Conservation (phyloP, 1,140 invertebrate genomes). For the Lordiphosa collinella region DNA sequence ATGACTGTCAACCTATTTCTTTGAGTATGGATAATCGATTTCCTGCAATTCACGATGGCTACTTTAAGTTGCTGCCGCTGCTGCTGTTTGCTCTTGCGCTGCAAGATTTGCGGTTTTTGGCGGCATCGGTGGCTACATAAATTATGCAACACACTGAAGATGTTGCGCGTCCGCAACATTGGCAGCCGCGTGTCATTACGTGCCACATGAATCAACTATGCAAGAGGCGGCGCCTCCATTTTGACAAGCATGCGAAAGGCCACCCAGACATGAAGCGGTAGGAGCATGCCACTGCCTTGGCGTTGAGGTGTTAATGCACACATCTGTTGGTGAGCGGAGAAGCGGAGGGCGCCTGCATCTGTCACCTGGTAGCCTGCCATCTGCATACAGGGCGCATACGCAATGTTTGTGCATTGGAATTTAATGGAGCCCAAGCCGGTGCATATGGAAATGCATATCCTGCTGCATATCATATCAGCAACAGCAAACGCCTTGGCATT, state of each 20-base stretch:
- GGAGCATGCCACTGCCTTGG: slow-evolving; percentile 21
- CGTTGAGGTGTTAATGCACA: slow-evolving; percentile 58
- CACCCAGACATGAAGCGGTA: slow-evolving; percentile 31
- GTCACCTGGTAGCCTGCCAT: slow-evolving; percentile 34
- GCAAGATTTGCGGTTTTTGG: slow-evolving; percentile 67
- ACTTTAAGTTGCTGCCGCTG: slow-evolving; percentile 39
- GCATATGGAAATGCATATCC: slow-evolving; percentile 33
- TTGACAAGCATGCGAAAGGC: slow-evolving; percentile 52
- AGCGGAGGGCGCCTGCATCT: slow-evolving; percentile 1
- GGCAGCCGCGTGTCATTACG: slow-evolving; percentile 72
- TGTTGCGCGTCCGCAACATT: slow-evolving; percentile 53
- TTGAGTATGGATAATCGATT: slow-evolving; percentile 18
- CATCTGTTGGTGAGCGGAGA: background rate
- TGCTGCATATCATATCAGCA: slow-evolving; percentile 55
- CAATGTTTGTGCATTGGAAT: slow-evolving; percentile 49
- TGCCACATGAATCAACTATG: slow-evolving; percentile 31
- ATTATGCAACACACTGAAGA: slow-evolving; percentile 44
- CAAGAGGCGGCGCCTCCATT: background rate
- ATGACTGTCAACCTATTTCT: too few relatives aligned
- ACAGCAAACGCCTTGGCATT: slow-evolving; percentile 59
- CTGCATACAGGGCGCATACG: slow-evolving; percentile 20
- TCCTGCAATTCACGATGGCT: slow-evolving; percentile 8
- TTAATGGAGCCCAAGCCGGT: slow-evolving; percentile 23
- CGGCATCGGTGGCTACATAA: slow-evolving; percentile 53
- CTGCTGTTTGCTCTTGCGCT: slow-evolving; percentile 26